Evolutionary conservation across 2,888 invertebrate species (phyloP), one percentile per base, ranked within the genome.

Genomic region (Drosophila pseudotakahashii): DNA sequence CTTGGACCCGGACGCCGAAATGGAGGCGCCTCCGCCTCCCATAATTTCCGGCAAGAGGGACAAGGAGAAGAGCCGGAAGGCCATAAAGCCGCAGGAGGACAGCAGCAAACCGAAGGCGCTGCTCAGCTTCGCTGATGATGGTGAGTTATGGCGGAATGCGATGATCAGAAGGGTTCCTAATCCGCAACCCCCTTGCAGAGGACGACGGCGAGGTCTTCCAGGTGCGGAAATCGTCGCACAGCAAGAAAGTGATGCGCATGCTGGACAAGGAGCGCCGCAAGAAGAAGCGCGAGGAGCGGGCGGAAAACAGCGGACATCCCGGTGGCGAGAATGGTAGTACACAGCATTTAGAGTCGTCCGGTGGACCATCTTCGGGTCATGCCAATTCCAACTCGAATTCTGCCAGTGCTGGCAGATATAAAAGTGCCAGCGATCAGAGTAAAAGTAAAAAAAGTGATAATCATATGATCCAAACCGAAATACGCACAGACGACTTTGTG

Each of bases 201-300:
- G 96, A 96, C 88, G 96, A 96, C 90, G 96, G 95, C 30, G 98
- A 98, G 93, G 95, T 97, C 55, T 98, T 99, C 92, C 96, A 98
- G 94, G 97, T 99, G 54, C 98, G 97, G 92, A 98, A 98, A 92
- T 98, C 98, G 9, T 97, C 97, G 9, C 97, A 98, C 89, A 98
- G 98, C 92, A 97, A 98, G 92, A 95, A 96, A 91, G 94, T 98
- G 60, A 96, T 97, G 93, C 96, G 96, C 90, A 95, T 96, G 91
- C 93, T 96, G 88, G 96, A 97, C 89, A 96, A 95, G 91, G 97
- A 97, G 90, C 94, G 95, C 62, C 89, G 92, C 9, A 91, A 91
- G 63, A 91, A 90, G 80, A 90, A 90, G 78, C 83, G 89, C 32
- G 85, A 89, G 74, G 91, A 90, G 54, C 89, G 88, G 19, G 82